Evolutionary conservation across 2,888 invertebrate species (phyloP).

Genomic region (Drosophila buzzatii): DNA sequence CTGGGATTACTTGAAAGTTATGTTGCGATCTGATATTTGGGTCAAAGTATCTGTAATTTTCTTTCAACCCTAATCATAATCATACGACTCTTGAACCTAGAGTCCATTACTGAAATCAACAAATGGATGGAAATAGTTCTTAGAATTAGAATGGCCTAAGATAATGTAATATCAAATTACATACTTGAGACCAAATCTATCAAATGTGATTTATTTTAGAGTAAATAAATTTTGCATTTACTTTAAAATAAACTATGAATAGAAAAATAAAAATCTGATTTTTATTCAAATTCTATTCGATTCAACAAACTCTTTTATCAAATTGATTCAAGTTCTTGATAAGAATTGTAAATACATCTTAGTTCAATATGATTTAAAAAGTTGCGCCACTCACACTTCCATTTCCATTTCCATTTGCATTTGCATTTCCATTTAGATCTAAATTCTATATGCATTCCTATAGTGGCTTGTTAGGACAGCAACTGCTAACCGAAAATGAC

Average conservation of each 20-base stretch:
- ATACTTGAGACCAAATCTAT: neutral
- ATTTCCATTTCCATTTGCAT: constrained; percentile 5
- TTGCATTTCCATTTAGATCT: constrained; percentile 26
- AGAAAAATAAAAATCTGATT: too few species aligned
- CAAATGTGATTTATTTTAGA: too few species aligned
- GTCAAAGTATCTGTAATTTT: neutral
- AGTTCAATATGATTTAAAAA: constrained; percentile 2
- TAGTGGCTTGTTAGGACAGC: constrained; percentile 9
- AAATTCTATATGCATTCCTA: constrained; percentile 15
- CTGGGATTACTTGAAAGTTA: too few species aligned
- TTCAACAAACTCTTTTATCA: neutral
- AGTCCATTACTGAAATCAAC: neutral
- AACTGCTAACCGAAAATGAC: neutral
- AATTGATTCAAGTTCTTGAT: neutral
- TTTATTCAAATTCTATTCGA: neutral
- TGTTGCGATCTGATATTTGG: neutral
- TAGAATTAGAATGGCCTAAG: neutral
- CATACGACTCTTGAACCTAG: too few species aligned
- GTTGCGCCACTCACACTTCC: neutral
- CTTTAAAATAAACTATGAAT: too few species aligned
- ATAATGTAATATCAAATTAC: neutral
- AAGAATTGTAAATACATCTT: neutral
- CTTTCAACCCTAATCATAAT: too few species aligned
- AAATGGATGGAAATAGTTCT: neutral
- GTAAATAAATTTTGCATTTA: too few species aligned